Conservation (phyloP, 2,113 vertebrate genomes). For the Lampris megalopsis region DNA sequence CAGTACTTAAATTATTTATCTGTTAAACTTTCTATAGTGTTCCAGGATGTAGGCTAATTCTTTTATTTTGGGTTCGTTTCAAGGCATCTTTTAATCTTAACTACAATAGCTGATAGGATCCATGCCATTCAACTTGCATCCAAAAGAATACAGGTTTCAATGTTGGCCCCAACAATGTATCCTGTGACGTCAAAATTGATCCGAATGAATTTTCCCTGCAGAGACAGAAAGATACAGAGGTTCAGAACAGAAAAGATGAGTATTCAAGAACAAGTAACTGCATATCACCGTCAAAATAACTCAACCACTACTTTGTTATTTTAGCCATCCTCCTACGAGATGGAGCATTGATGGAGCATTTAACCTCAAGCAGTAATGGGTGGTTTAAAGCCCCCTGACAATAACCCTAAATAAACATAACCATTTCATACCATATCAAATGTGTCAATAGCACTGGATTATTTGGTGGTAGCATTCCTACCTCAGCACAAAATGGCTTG, state of each 20-base stretch:
- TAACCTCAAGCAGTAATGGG: no score
- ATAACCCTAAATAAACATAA: no score
- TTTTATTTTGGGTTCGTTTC: background rate
- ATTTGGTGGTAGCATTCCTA: no score
- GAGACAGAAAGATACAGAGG: constrained; percentile 36
- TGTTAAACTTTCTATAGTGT: no score
- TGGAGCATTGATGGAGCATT: no score
- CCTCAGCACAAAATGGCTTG: no score
- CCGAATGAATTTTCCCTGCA: constrained; percentile 97
- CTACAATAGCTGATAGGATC: background rate
- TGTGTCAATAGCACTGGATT: no score
- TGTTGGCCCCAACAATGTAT: constrained; percentile 98
- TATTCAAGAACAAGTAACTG: constrained; percentile 8
- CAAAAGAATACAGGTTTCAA: constrained; percentile 97
- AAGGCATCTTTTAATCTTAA: background rate
- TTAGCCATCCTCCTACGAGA: no score
- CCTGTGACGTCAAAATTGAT: constrained; percentile 99
- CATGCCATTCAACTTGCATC: background rate
- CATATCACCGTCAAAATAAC: background rate
- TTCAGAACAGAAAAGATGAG: constrained; percentile 6
- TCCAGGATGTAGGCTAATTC: no score
- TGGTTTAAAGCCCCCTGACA: no score
- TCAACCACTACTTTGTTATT: background rate
- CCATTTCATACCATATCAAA: no score
- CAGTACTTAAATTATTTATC: no score